Percentiles rank a stretch among this genome's conserved stretches.
Evolutionary conservation across 2,113 vertebrate genomes (phyloP).

Genomic region (Haliaeetus leucogaster): DNA sequence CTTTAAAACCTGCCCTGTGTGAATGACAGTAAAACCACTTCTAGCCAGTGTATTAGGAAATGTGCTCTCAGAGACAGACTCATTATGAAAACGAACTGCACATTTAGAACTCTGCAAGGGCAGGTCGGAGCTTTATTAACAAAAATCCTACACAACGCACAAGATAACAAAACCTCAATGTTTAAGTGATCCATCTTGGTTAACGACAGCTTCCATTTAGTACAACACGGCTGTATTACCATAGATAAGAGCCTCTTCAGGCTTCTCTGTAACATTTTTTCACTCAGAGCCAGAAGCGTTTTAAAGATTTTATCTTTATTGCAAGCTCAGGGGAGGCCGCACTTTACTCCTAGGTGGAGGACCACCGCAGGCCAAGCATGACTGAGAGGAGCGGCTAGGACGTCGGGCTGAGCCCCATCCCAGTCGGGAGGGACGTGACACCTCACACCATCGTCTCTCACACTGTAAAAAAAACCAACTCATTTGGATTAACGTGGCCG

Average conservation of each 20-base stretch:
- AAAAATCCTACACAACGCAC: background rate
- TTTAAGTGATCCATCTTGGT: background rate
- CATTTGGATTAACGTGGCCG: accelerated
- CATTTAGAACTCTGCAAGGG: background rate
- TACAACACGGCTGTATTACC: accelerated
- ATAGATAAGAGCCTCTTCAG: background rate
- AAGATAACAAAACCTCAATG: background rate
- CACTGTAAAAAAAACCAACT: too few relatives aligned
- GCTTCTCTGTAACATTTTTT: background rate
- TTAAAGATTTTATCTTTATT: background rate
- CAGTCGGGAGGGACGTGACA: accelerated
- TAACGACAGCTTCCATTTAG: background rate
- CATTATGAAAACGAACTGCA: background rate
- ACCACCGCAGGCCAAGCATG: background rate
- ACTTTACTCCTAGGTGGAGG: background rate
- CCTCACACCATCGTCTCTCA: background rate
- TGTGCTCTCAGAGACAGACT: background rate
- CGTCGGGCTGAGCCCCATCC: background rate
- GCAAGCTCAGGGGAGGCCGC: background rate
- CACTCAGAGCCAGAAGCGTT: background rate
- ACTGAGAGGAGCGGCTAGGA: accelerated
- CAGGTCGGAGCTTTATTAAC: background rate
- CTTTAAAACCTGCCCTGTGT: accelerated
- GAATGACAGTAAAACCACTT: background rate
- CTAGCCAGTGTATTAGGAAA: background rate